Evolutionary conservation across 2,113 vertebrate genomes (phyloP).

Genomic region (Acanthisitta chloris): DNA sequence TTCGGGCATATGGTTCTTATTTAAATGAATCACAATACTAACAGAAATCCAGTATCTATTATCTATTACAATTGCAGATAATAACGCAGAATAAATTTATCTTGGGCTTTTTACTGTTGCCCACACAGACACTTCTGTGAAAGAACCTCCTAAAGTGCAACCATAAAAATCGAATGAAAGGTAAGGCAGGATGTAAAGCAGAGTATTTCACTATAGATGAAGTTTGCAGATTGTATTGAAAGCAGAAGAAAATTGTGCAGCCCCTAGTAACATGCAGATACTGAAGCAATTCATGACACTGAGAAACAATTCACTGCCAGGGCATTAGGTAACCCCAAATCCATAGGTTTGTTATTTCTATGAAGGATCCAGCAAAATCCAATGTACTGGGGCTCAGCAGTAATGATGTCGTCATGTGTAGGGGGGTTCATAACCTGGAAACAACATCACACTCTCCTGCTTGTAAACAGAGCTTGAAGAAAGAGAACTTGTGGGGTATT

Average conservation of each 20-base stretch:
- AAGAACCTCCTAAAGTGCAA: neutral
- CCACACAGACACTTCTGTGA: neutral
- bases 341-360: neutral
- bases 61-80: conserved; percentile 5
- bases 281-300: neutral
- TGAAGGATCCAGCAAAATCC: neutral
- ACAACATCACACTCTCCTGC: neutral
- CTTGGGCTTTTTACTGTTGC: neutral
- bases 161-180: neutral
- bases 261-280: neutral
- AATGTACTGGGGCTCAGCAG: neutral
- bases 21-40: conserved; percentile 39
- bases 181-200: neutral
- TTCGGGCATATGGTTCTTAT: conserved; percentile 57
- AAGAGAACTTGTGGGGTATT: neutral
- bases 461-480: neutral
- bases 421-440: neutral
- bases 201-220: neutral
- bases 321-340: neutral
- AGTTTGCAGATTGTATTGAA: neutral
- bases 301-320: neutral
- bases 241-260: neutral
- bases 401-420: neutral
- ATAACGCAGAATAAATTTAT: conserved; percentile 38
- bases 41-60: conserved; percentile 38